Percentiles rank a stretch among this genome's conserved stretches.
phyloP scores from a whole-genome alignment of 30 jellyfish, hydroid and myxozoan species.

The Aurelia sp. region DNA sequence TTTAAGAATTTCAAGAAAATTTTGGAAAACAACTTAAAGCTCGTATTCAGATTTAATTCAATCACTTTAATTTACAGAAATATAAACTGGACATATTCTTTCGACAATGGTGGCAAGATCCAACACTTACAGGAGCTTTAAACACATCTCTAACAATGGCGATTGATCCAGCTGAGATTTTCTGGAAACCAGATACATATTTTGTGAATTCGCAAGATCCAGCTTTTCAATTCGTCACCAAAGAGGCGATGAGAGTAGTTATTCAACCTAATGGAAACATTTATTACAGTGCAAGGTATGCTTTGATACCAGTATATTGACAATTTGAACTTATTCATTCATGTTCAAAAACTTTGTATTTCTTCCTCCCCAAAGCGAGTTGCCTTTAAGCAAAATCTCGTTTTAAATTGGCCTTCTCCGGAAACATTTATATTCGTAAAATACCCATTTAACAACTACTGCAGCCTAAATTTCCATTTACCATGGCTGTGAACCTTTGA shows the following conservation, averaged over 20 bases:
- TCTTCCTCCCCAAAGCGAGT: no score
- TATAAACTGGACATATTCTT: constrained; percentile 36
- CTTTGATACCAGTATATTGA: not conserved
- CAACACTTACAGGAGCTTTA: constrained; percentile 33
- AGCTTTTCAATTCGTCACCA: constrained; percentile 39
- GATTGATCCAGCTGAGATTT: constrained; percentile 7
- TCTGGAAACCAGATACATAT: constrained; percentile 61
- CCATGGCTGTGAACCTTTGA: no score
- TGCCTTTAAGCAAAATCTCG: no score
- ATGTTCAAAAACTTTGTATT: no score
- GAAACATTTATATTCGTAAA: no score
- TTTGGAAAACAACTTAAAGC: no score
- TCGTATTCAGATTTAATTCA: not conserved
- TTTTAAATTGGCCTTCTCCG: no score
- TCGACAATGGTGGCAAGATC: constrained; percentile 69
- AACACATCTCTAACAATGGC: constrained; percentile 45
- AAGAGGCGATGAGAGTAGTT: constrained; percentile 30
- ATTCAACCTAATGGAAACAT: constrained; percentile 44
- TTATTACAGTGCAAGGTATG: constrained; percentile 49
- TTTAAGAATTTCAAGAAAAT: no score
- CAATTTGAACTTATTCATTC: no score
- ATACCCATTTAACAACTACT: no score
- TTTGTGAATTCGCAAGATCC: constrained; percentile 45
- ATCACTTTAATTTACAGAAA: not conserved
- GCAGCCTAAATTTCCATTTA: no score